Percentiles rank a stretch among this genome's conserved stretches.
phyloP scores from a whole-genome alignment of 2,113 vertebrate genomes.

The Macrotus californicus region DNA sequence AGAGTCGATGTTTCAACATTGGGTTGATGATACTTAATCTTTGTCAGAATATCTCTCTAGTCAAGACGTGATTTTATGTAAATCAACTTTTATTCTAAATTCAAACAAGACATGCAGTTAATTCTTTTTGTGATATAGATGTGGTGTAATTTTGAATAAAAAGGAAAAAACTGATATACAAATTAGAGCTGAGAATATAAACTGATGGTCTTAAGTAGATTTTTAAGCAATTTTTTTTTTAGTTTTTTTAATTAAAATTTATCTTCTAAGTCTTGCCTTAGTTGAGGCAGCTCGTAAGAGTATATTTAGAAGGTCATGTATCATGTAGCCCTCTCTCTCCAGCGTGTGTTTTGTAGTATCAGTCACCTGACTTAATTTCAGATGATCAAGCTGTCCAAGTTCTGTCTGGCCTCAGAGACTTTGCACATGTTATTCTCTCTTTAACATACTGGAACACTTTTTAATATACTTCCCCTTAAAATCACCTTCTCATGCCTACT shows the following conservation, averaged over 20 bases:
- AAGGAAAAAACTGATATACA: neutral
- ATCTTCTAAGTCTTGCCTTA: neutral
- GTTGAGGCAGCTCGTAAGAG: neutral
- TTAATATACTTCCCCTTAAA: neutral
- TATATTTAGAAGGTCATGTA: neutral
- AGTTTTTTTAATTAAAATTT: neutral
- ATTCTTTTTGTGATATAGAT: neutral
- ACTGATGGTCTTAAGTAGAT: neutral
- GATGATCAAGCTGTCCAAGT: neutral
- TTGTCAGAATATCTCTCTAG: constrained; percentile 67
- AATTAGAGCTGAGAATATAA: constrained; percentile 10
- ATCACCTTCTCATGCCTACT: neutral
- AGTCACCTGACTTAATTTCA: neutral
- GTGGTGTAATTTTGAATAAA: neutral
- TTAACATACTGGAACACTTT: neutral
- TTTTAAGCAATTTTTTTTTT: neutral
- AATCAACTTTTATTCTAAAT: constrained; percentile 65
- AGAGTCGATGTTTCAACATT: neutral
- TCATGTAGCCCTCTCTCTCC: neutral
- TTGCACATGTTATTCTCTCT: neutral
- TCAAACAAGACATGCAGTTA: constrained; percentile 14
- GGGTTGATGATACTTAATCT: constrained; percentile 67
- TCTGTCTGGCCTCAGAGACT: neutral
- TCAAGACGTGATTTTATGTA: constrained; percentile 62
- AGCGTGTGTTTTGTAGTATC: neutral